A percentile compares a stretch with the other conserved stretches of the same genome.
These are phyloP conservation scores for Andrena trimmerana DNA, from an alignment of 2,888 invertebrate genomes.

Conservation along the genomic window DNA sequence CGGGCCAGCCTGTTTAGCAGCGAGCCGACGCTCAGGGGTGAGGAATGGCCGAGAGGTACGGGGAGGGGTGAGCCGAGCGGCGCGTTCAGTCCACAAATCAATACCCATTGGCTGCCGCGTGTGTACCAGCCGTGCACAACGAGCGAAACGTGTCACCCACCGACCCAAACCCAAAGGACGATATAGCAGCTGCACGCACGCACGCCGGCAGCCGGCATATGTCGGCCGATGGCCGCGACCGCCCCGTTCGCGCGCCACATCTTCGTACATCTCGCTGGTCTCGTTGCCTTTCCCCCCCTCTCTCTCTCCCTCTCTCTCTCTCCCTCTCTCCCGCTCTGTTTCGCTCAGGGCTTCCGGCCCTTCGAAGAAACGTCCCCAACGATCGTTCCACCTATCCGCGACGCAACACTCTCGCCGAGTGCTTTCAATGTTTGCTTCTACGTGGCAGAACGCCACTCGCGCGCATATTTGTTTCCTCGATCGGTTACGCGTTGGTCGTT, in stretches of 20 bases:
- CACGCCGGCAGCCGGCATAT: constrained; percentile 66
- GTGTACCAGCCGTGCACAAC: constrained; percentile 70
- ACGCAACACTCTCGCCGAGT: neutral
- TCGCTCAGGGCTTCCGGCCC: constrained; percentile 12
- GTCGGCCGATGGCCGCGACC: constrained; percentile 56
- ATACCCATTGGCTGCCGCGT: constrained; percentile 76
- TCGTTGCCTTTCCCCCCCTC: no score
- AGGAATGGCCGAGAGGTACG: constrained; percentile 36
- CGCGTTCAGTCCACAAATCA: constrained; percentile 80
- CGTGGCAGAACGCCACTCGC: neutral
- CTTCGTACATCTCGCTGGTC: constrained; percentile 38
- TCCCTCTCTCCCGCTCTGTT: no score
- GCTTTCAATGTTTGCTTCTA: no score
- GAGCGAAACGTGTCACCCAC: constrained; percentile 83
- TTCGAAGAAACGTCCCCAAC: neutral
- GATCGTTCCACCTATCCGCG: neutral
- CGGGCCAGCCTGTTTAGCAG: constrained; percentile 52
- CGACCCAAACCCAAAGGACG: constrained; percentile 77
- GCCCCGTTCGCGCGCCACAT: constrained; percentile 41
- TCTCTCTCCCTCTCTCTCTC: no score
- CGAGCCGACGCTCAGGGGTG: constrained; percentile 25
- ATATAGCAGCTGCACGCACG: constrained; percentile 76
- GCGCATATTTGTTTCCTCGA: constrained; percentile 13
- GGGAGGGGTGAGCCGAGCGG: constrained; percentile 44
- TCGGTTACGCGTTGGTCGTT: constrained; percentile 21